These are phyloP conservation scores for Lypha dubia DNA, from an alignment of 2,888 invertebrate genomes.

Conservation along the genomic window DNA sequence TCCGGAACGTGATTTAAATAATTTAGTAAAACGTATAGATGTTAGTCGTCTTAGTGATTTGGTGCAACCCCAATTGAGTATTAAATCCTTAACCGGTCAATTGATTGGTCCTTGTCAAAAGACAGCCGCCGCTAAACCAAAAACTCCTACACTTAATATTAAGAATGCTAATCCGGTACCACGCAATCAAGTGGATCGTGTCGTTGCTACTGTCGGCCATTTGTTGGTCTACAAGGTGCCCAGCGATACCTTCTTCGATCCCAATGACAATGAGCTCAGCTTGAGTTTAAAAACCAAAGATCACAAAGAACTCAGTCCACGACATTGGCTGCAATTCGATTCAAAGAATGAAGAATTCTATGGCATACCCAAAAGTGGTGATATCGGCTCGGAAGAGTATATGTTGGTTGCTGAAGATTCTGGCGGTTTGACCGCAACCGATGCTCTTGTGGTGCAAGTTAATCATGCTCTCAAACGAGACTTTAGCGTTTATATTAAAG, in stretches of 20 bases:
- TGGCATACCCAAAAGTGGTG: slow-evolving; percentile 90
- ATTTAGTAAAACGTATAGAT: slow-evolving; percentile 85
- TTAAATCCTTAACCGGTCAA: slow-evolving; percentile 87
- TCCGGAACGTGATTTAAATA: slow-evolving; percentile 89
- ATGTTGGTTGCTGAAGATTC: slow-evolving; percentile 91
- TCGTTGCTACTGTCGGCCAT: slow-evolving; percentile 92
- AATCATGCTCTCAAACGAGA: slow-evolving; percentile 86
- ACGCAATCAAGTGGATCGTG: slow-evolving; percentile 92
- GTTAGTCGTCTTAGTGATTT: slow-evolving; percentile 85
- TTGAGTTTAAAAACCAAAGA: slow-evolving; percentile 90
- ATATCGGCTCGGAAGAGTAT: slow-evolving; percentile 90
- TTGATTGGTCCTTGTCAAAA: slow-evolving; percentile 88
- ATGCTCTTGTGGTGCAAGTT: slow-evolving; percentile 91
- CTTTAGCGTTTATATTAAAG: slow-evolving; percentile 91
- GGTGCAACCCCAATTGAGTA: slow-evolving; percentile 87
- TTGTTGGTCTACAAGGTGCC: slow-evolving; percentile 92
- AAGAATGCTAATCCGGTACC: slow-evolving; percentile 90
- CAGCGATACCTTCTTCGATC: slow-evolving; percentile 95
- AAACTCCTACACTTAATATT: slow-evolving; percentile 84
- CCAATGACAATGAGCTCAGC: slow-evolving; percentile 91
- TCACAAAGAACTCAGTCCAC: slow-evolving; percentile 86
- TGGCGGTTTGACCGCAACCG: slow-evolving; percentile 89
- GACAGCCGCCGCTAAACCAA: slow-evolving; percentile 83
- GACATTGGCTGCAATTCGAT: slow-evolving; percentile 95
- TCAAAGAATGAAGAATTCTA: slow-evolving; percentile 94